Percentiles rank a stretch among this genome's conserved stretches.
Conservation (phyloP, 2,113 vertebrate genomes). For the Protomyctophum bolini region DNA sequence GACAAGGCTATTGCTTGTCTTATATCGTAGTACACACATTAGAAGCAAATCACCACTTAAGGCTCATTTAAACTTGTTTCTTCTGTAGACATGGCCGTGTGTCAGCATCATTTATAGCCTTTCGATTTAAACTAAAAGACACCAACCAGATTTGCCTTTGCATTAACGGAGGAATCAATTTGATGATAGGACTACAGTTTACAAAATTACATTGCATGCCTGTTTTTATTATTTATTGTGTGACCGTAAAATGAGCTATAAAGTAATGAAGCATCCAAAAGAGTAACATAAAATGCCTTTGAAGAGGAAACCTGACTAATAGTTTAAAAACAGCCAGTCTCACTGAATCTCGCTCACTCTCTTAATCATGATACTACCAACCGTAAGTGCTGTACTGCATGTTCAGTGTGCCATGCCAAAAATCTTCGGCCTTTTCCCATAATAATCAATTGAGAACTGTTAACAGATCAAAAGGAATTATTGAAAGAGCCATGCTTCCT, state of each 20-base stretch:
- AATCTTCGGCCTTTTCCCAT: slow-evolving; percentile 30
- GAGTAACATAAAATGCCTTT: slow-evolving; percentile 17
- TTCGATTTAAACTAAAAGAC: slow-evolving; percentile 32
- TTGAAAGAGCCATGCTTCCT: background rate
- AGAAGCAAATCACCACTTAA: slow-evolving; percentile 36
- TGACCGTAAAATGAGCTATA: background rate
- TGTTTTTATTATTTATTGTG: slow-evolving; percentile 9
- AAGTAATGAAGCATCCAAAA: slow-evolving; percentile 17
- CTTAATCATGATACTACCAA: slow-evolving; percentile 21
- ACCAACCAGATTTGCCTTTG: slow-evolving; percentile 14
- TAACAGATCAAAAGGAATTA: slow-evolving; percentile 29
- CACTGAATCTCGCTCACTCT: slow-evolving; percentile 24
- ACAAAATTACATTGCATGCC: slow-evolving; percentile 19
- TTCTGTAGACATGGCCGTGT: too few relatives aligned
- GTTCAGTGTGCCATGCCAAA: slow-evolving; percentile 46
- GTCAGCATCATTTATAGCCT: background rate
- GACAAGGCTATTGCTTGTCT: slow-evolving; percentile 76
- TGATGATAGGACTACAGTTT: slow-evolving; percentile 23
- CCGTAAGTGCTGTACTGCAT: slow-evolving; percentile 26
- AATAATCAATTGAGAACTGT: slow-evolving; percentile 20
- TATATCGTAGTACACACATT: slow-evolving; percentile 56
- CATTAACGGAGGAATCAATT: slow-evolving; percentile 2
- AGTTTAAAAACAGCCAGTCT: slow-evolving; percentile 50
- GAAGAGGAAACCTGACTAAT: background rate
- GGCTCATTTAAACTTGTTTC: too few relatives aligned